Base-by-base conservation (phyloP, 2,888 invertebrate species). In the Aricia artaxerxes region DNA sequence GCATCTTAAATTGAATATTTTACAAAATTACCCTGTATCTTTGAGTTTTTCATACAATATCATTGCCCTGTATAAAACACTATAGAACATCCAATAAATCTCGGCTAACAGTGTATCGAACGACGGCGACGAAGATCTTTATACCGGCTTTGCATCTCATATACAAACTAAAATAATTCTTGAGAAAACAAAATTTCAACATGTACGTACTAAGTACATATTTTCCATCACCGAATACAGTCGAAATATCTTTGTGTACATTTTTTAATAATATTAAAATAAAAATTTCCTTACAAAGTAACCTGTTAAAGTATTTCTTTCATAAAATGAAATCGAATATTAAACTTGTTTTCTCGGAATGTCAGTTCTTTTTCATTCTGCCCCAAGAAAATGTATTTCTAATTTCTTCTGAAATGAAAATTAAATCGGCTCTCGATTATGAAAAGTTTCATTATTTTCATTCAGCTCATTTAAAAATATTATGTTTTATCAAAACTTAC, bases 321-420 rank as follows among this genome's bases (percentile, higher is more conserved):
- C 13, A 53, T 49, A 53, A 69, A 53, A 53, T 75, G 49, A 49
- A 75, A 75, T 75, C 44, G 53, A 49, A 75, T 49, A 5, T 35
- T 35, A 35, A 69, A 44, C 13, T 75, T 75, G 24, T 75, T 75
- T 75, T 53, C 75, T 31, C 13, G 75, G 53, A 75, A 75, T 75
- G 13, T 49, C 49, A 11, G 53, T 53, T 6, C 24, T 69, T 69
- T 69, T 69, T 69, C 35, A 69, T 69, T 69, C 38, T 16, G 2
- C 69, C 35, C 69, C 13, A 6, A 69, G 35, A 69, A 49, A 38
- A 35, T 38, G 69, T 35, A 35, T 16, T 38, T 35, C 35, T 5
- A 75, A 49, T 44, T 53, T 75, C 49, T 75, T 53, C 31, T 75
- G 44, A 75, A 75, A 49, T 31, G 75, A 75, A 75, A 75, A 75